Evolutionary conservation across 2,113 vertebrate genomes (phyloP).

Genomic region (Strix aluco): DNA sequence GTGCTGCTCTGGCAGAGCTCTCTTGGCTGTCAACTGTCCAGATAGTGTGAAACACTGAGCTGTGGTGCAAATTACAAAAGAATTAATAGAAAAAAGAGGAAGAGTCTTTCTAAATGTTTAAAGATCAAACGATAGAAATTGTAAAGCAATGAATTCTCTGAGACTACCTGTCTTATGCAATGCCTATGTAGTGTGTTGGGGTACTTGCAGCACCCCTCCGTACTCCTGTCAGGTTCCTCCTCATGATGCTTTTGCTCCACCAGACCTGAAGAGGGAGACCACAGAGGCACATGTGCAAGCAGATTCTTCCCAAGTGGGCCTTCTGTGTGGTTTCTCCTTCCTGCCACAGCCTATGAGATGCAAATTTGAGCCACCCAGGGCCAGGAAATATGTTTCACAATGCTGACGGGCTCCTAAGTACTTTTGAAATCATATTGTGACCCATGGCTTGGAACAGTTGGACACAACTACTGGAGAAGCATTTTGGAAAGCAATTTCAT

Average conservation of each 20-base stretch:
- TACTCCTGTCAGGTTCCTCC: not conserved
- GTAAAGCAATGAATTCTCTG: not conserved
- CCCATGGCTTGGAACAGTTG: constrained; percentile 25
- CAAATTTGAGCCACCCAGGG: constrained; percentile 3
- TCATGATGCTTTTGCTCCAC: not conserved
- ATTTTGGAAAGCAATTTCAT: constrained; percentile 57
- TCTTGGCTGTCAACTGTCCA: not conserved
- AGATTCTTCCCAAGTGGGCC: not conserved
- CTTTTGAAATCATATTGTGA: constrained; percentile 14
- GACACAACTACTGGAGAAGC: constrained; percentile 37
- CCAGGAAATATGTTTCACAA: not conserved
- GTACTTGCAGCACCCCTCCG: not conserved
- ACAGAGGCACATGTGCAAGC: not conserved
- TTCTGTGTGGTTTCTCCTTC: not conserved
- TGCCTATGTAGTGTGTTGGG: fast-evolving
- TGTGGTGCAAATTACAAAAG: not conserved
- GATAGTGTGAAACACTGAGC: not conserved
- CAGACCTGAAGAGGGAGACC: not conserved
- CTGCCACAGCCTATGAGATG: not conserved
- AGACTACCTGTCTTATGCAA: not conserved
- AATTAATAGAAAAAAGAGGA: not conserved
- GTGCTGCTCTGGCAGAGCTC: not conserved
- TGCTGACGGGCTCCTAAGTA: not conserved
- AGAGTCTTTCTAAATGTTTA: not conserved
- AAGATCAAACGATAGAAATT: not conserved